These are phyloP conservation scores for Oncorhynchus gorbuscha DNA, from an alignment of 2,113 vertebrate genomes.

Conservation along the genomic window DNA sequence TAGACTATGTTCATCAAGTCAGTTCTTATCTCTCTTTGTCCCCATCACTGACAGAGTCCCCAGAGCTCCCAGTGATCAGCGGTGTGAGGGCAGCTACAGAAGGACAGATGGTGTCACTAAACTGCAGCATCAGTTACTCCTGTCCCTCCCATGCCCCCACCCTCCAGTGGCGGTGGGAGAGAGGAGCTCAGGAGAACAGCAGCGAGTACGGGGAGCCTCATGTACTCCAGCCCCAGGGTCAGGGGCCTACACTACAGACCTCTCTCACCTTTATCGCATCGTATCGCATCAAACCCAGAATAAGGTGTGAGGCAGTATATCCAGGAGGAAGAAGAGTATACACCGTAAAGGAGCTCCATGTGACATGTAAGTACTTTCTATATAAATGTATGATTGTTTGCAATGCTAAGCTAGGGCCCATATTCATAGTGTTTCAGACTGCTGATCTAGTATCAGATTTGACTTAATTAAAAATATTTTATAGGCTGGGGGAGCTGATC, in stretches of 20 bases:
- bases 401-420: neutral
- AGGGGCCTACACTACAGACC: conserved; percentile 41
- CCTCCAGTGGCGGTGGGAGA: conserved; percentile 66
- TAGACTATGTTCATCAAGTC: no score
- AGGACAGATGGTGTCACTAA: conserved; percentile 67
- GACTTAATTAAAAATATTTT: no score
- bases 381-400: neutral
- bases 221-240: conserved; percentile 26
- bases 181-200: conserved; percentile 42
- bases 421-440: no score
- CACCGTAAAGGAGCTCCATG: conserved; percentile 50
- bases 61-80: conserved; percentile 62
- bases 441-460: no score
- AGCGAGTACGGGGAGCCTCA: conserved; percentile 19
- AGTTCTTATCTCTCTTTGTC: neutral
- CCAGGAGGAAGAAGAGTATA: conserved; percentile 33
- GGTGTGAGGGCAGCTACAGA: conserved; percentile 56
- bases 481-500: neutral
- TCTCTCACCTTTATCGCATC: conserved; percentile 65
- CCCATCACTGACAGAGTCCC: conserved; percentile 52
- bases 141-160: conserved; percentile 67
- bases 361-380: conserved; percentile 68
- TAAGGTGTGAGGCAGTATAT: conserved; percentile 67
- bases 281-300: conserved; percentile 57
- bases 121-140: conserved; percentile 66